Conservation (phyloP, 2,888 invertebrate genomes). For the Rosalia funebris region DNA sequence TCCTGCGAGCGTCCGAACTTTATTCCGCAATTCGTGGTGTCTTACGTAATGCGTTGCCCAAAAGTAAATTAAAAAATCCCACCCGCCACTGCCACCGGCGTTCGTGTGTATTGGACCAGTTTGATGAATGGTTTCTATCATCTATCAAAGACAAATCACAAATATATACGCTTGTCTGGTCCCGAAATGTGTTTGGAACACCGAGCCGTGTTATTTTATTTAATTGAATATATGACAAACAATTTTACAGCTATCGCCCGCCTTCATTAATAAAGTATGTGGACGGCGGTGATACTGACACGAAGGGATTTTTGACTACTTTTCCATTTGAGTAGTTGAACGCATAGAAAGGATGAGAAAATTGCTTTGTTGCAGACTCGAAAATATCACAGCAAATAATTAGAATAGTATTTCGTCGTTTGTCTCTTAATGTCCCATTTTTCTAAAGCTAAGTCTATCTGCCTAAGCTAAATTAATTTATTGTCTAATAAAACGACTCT, state of each 20-base stretch:
- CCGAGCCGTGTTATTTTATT: constrained; percentile 48
- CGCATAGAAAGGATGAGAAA: no score
- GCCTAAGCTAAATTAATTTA: no score
- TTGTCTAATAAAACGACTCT: no score
- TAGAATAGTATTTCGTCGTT: no score
- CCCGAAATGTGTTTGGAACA: constrained; percentile 47
- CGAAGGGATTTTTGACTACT: no score
- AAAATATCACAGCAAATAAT: no score
- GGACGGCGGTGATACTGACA: no score
- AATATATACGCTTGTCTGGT: constrained; percentile 49
- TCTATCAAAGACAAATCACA: constrained; percentile 66
- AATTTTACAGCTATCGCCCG: constrained; percentile 38
- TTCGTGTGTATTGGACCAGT: constrained; percentile 55
- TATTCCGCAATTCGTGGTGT: background rate
- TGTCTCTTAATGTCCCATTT: no score
- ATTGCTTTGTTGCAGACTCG: no score
- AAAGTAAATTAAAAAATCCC: background rate
- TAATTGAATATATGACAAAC: constrained; percentile 50
- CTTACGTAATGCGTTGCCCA: background rate
- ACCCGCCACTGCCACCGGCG: constrained; percentile 40
- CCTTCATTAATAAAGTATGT: constrained; percentile 31
- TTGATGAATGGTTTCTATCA: constrained; percentile 62
- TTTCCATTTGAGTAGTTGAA: no score
- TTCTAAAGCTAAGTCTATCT: no score
- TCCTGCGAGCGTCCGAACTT: no score